Evolutionary conservation across 2,797 vertebrate species (phyloP).

Genomic region (Artibeus lituratus): DNA sequence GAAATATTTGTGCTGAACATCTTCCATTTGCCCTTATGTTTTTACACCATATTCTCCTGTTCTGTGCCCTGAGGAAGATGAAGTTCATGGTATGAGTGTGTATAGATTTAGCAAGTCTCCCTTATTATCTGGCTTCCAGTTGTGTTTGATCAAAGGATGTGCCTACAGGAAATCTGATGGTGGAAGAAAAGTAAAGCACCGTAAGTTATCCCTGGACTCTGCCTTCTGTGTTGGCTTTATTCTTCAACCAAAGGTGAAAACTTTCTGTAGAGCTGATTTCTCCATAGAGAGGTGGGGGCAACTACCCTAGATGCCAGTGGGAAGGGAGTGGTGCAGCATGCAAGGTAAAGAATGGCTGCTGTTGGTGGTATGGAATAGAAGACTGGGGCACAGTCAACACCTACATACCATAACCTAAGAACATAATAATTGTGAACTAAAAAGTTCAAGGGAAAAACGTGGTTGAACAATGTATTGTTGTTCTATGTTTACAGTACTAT

Average conservation of each 20-base stretch:
- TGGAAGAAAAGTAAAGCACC: fast-evolving
- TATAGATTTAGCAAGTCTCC: not conserved
- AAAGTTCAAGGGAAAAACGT: not conserved
- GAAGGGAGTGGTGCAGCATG: fast-evolving
- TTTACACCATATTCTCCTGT: not conserved
- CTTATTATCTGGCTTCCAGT: not conserved
- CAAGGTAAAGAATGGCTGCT: not conserved
- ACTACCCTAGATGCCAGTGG: not conserved
- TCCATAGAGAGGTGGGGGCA: not conserved
- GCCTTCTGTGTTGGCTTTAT: not conserved
- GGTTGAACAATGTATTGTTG: not conserved
- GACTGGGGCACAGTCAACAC: not conserved
- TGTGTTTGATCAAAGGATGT: not conserved
- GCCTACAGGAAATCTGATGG: not conserved
- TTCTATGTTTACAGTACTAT: not conserved
- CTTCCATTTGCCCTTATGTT: not conserved
- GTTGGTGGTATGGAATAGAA: not conserved
- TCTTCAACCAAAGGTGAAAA: not conserved
- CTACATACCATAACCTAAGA: not conserved
- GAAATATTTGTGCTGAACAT: not conserved
- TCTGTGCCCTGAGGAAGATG: not conserved
- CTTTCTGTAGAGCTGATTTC: not conserved
- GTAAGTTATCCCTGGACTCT: not conserved
- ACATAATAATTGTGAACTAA: not conserved
- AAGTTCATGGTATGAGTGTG: not conserved